Evolutionary conservation across 1,140 invertebrate species (phyloP), one percentile per base, ranked within the genome.

Genomic region (Bombyx mandarina): DNA sequence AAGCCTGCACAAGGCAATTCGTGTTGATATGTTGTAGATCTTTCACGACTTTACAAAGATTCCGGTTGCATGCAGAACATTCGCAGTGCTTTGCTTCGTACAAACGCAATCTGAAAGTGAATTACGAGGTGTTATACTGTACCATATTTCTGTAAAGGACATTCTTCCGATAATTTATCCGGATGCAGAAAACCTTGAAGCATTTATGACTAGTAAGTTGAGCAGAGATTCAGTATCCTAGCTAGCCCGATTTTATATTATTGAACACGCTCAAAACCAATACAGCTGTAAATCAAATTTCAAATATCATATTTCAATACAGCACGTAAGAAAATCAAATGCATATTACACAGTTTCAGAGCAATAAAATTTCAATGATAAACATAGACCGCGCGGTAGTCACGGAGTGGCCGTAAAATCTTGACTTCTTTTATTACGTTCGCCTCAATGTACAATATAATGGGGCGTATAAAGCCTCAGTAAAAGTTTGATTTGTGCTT

Each of bases 21-120:
- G 82, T 84, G 56, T 84, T 64, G 48, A 82, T 86, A 52, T 80
- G 70, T 46, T 71, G 67, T 10, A 86, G 60, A 52, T 86, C 82
- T 43, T 81, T 56, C 6, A 77, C 82, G 35, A 83, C 78, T 18
- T 73, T 61, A 56, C 62, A 72, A 6, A 86, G 58, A 45, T 77
- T 63, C 7, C 79, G 65, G 59, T 50, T 68, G 61, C 79, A 75
- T 8, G 58, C 58, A 2, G 66, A 54, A 50, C 60, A 46, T 18
- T 61, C 44, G 18, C 61, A 62, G 46, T 73, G 66, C 50, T 64
- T 75, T 42, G 81, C 74, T 69, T 79, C 79, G 65, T 84, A 86
- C 10, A 86, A 69, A 60, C 81, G 81, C 57, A 86, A 71, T 60
- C 82, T 86, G 78, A 51, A 80, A 85, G 52, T 12, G 26, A 3